These are phyloP conservation scores for Premnoplex brunnescens DNA, from an alignment of 2,797 vertebrate species.

Conservation along the genomic window DNA sequence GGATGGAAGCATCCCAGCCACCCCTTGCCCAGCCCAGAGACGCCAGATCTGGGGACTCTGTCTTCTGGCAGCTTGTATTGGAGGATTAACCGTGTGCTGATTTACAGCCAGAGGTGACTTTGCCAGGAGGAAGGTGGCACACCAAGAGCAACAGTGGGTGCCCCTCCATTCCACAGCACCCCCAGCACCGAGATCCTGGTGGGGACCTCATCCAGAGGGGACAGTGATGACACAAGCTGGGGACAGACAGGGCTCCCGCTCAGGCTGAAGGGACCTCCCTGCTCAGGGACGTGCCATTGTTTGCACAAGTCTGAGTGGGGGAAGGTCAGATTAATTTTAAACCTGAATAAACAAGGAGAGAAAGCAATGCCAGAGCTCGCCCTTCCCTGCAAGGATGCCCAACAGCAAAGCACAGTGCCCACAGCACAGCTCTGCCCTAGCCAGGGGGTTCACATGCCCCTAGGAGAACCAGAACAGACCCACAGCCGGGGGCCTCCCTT, in stretches of 20 bases:
- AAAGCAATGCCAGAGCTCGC: background rate
- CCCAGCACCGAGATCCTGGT: fast-evolving
- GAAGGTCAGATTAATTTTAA: conserved; percentile 67
- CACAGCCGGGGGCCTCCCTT: background rate
- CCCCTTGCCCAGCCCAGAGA: background rate
- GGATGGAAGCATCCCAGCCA: background rate
- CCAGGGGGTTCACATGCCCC: background rate
- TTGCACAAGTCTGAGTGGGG: conserved; percentile 12
- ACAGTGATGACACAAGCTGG: fast-evolving
- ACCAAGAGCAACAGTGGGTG: fast-evolving
- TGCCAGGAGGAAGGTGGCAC: background rate
- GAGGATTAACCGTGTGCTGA: background rate
- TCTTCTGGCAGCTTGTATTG: background rate
- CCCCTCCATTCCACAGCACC: background rate
- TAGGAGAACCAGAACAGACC: background rate
- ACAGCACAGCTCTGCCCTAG: background rate
- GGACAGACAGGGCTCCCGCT: background rate
- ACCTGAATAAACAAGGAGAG: conserved; percentile 54
- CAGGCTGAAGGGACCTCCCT: background rate
- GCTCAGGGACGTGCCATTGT: background rate
- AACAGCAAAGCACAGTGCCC: background rate
- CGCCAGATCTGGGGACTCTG: background rate
- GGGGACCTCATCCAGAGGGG: background rate
- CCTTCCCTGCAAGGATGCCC: background rate
- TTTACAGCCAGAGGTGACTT: background rate